Percentiles rank a stretch among this genome's conserved stretches.
Conservation (phyloP, 1,140 invertebrate genomes). For the Trypoxylus dichotomus region DNA sequence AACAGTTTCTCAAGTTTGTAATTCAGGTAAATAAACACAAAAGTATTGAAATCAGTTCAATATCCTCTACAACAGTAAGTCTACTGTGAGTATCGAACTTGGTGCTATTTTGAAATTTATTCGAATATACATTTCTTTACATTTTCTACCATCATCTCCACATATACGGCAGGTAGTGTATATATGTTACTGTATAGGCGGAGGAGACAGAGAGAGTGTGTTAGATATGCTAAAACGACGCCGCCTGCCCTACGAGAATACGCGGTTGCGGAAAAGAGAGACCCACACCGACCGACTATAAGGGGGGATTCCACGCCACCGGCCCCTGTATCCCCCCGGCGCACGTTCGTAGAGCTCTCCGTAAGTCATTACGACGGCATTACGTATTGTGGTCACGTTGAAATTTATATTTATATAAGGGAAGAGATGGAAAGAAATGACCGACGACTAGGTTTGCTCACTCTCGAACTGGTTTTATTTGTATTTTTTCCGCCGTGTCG, state of each 20-base stretch:
- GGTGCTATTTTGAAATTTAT: too few relatives aligned
- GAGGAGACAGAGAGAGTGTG: background rate
- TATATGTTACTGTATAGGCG: background rate
- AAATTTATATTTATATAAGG: slow-evolving; percentile 22
- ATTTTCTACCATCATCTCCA: too few relatives aligned
- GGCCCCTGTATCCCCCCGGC: background rate
- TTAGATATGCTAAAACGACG: background rate
- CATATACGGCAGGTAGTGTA: background rate
- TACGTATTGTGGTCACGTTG: slow-evolving; percentile 19
- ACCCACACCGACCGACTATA: background rate
- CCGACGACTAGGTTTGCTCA: background rate
- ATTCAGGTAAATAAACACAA: too few relatives aligned
- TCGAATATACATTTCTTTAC: too few relatives aligned
- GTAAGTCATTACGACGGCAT: slow-evolving; percentile 15
- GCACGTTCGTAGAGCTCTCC: background rate
- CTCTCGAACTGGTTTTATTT: background rate
- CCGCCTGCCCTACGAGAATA: background rate
- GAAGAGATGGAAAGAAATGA: slow-evolving; percentile 7
- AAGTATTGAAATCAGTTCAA: too few relatives aligned
- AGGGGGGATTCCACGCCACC: background rate
- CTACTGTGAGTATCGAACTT: too few relatives aligned
- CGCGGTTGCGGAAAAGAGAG: background rate
- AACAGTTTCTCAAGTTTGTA: too few relatives aligned
- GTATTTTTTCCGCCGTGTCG: background rate
- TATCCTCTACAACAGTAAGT: too few relatives aligned